Evolutionary conservation across 2,797 vertebrate species (phyloP), one percentile per base, ranked within the genome.

Genomic region (Hoplostethus atlanticus): DNA sequence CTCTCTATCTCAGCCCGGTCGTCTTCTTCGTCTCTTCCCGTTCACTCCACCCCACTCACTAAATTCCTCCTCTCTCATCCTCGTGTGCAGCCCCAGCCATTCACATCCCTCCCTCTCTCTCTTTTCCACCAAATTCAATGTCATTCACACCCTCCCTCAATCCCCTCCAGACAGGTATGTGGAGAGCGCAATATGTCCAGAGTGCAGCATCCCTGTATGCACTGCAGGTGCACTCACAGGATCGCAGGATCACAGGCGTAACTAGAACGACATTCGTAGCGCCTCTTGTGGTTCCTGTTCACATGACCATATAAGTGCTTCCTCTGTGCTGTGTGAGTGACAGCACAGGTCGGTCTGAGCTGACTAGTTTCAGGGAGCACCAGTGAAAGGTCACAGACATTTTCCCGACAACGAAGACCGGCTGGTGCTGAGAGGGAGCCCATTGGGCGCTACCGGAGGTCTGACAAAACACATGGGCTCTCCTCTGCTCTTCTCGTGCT

Each of bases 241-340:
- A 69, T 71, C 65, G 1, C 21, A 21, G 21, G 21, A 21, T 21
- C 21, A 42, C 48, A 64, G 58, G 60, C 66, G 69, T 83, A 17
- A 64, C 64, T 6, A 64, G 64, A 36, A 62, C 68, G 68, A 54
- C 71, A 70, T 61, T 67, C 40, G 34, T 61, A 28, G 64, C 77
- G 67, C 64, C 51, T 75, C 69, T 56, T 71, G 55, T 17, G 8
- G 62, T 76, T 81, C 64, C 77, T 74, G 70, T 62, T 80, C 58
- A 56, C 31, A 71, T 76, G 76, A 77, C 84, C 84, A 88, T 90
- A 84, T 84, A 85, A 77, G 84, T 62, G 62, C 78, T 84, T 90
- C 85, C 88, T 77, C 62, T 74, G 28, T 53, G 60, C 76, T 72
- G 36, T 56, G 56, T 59, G 51, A 74, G 65, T 77, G 83, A 81